A percentile compares a stretch with the other conserved stretches of the same genome.
These are phyloP conservation scores for Gymnoscopelus microlampas DNA, from an alignment of 2,797 vertebrate genomes.

Conservation along the genomic window DNA sequence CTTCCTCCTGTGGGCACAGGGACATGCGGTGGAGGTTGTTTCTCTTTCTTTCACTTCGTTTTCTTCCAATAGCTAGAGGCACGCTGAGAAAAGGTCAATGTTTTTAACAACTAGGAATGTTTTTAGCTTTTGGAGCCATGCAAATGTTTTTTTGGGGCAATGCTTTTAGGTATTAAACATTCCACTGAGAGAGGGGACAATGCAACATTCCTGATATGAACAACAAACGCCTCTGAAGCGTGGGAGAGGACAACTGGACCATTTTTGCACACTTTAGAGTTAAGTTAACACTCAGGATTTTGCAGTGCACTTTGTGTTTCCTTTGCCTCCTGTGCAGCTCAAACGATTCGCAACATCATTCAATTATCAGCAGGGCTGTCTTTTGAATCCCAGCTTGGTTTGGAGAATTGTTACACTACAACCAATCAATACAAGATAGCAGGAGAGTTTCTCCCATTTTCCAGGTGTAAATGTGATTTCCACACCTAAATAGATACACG, in stretches of 20 bases:
- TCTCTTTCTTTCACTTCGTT: slow-evolving; percentile 1
- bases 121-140: not conserved
- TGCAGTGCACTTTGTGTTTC: not conserved
- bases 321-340: slow-evolving; percentile 20
- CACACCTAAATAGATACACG: slow-evolving; percentile 44
- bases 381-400: slow-evolving; percentile 52
- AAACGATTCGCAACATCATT: slow-evolving; percentile 42
- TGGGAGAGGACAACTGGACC: not conserved
- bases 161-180: slow-evolving; percentile 11
- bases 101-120: slow-evolving; percentile 19
- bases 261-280: no score
- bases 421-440: slow-evolving; percentile 51
- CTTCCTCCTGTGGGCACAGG: slow-evolving; percentile 39
- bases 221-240: not conserved
- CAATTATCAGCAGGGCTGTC: slow-evolving; percentile 42
- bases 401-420: slow-evolving; percentile 54
- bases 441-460: slow-evolving; percentile 60
- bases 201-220: no score
- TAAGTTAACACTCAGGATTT: no score
- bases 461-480: slow-evolving; percentile 58
- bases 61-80: slow-evolving; percentile 28
- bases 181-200: not conserved
- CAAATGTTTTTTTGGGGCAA: slow-evolving; percentile 22
- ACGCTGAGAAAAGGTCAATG: slow-evolving; percentile 22
- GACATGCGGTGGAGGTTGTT: slow-evolving; percentile 33